phyloP scores from a whole-genome alignment of 2,888 invertebrate species.

The Hirtodrosophila alboralis region DNA sequence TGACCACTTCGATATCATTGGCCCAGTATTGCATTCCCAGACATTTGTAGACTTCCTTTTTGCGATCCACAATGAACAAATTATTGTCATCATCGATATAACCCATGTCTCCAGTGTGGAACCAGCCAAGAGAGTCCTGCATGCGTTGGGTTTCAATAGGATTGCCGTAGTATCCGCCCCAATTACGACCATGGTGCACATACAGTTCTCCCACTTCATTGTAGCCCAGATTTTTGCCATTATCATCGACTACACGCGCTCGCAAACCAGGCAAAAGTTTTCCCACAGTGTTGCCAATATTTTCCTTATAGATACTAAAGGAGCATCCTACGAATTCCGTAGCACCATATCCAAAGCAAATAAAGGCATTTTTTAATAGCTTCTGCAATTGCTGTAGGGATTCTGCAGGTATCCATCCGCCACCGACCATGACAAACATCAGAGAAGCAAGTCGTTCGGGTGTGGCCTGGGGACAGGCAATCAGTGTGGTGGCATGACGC shows the following conservation, averaged over 20 bases:
- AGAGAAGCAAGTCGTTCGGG: slow-evolving; percentile 25
- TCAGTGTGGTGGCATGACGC: slow-evolving; percentile 43
- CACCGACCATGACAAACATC: slow-evolving; percentile 16
- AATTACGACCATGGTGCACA: slow-evolving; percentile 30
- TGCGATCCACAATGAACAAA: slow-evolving; percentile 70
- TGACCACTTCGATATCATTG: slow-evolving; percentile 65
- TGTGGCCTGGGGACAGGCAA: slow-evolving; percentile 36
- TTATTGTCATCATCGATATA: slow-evolving; percentile 70
- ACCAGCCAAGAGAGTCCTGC: slow-evolving; percentile 68
- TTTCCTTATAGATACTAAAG: not conserved
- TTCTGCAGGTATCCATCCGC: slow-evolving; percentile 28
- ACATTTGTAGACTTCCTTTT: slow-evolving; percentile 74
- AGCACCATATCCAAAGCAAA: slow-evolving; percentile 44
- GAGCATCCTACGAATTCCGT: slow-evolving; percentile 47
- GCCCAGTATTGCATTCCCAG: slow-evolving; percentile 61
- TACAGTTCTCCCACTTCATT: slow-evolving; percentile 71
- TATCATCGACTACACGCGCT: slow-evolving; percentile 65
- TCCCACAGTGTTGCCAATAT: slow-evolving; percentile 51
- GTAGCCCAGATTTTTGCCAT: slow-evolving; percentile 53
- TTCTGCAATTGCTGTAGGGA: slow-evolving; percentile 14
- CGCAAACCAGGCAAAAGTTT: slow-evolving; percentile 36
- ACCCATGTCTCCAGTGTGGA: slow-evolving; percentile 78
- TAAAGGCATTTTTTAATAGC: slow-evolving; percentile 10
- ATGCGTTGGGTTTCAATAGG: slow-evolving; percentile 49
- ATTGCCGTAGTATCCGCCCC: slow-evolving; percentile 77